These are phyloP conservation scores for Cerastis rubricosa DNA, from an alignment of 2,888 invertebrate species.

Conservation along the genomic window DNA sequence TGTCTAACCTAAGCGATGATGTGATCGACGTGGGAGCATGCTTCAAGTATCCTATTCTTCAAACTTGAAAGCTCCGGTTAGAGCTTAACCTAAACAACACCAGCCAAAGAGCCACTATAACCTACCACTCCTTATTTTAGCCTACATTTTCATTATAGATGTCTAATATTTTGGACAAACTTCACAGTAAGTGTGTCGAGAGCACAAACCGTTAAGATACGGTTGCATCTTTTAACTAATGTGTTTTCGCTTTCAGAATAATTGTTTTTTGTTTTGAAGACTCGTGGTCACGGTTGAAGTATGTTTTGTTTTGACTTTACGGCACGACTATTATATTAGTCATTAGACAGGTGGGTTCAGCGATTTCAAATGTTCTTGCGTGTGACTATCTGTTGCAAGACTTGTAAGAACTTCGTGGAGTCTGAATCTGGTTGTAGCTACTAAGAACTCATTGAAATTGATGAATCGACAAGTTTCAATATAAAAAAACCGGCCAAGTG, in stretches of 20 bases:
- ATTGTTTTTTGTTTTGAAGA: constrained; percentile 57
- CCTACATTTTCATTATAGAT: not conserved
- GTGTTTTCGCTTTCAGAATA: constrained; percentile 76
- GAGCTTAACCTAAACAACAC: not conserved
- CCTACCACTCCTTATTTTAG: not conserved
- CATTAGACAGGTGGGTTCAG: constrained; percentile 19
- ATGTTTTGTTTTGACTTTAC: constrained; percentile 43
- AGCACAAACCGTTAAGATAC: constrained; percentile 71
- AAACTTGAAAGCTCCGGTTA: not conserved
- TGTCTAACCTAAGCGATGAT: not conserved
- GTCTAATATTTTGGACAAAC: constrained; percentile 50
- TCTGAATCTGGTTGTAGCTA: not conserved
- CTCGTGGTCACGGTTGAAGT: constrained; percentile 43
- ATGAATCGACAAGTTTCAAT: constrained; percentile 7
- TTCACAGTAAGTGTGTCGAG: constrained; percentile 69
- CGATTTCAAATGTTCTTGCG: not conserved
- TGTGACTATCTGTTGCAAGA: not conserved
- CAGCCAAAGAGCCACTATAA: not conserved
- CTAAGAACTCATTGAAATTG: not conserved
- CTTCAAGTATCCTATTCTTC: not conserved
- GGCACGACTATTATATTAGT: constrained; percentile 18
- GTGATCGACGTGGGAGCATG: no score
- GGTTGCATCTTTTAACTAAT: constrained; percentile 71
- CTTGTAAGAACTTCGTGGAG: not conserved
- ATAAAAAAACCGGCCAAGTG: no score